phyloP scores from a whole-genome alignment of 2,113 vertebrate species.

The Myxocyprinus asiaticus region DNA sequence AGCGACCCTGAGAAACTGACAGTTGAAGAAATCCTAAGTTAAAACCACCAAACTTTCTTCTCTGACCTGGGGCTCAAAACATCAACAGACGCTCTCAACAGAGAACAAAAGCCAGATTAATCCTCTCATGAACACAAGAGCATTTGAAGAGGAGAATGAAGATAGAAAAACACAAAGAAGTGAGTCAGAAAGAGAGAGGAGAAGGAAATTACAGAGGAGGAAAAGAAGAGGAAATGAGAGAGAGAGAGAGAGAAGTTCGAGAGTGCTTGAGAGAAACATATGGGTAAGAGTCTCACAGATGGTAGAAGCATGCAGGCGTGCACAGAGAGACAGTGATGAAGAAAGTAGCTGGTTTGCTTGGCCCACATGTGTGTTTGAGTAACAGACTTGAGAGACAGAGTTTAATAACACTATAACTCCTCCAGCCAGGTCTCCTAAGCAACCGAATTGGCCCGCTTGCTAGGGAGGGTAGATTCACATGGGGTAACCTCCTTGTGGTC shows the following conservation, averaged over 20 bases:
- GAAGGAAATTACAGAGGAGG: neutral
- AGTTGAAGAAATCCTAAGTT: neutral
- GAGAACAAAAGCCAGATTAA: neutral
- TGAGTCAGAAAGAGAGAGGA: neutral
- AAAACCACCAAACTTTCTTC: neutral
- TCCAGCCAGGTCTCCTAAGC: no score
- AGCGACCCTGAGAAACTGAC: slow-evolving; percentile 17
- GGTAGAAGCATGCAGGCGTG: neutral
- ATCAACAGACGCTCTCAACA: neutral
- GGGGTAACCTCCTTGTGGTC: no score
- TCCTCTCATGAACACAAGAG: neutral
- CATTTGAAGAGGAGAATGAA: neutral
- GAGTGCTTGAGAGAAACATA: neutral
- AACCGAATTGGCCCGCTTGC: no score
- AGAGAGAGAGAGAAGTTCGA: neutral
- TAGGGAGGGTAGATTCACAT: no score
- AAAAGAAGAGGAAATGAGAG: neutral
- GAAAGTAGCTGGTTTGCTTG: no score
- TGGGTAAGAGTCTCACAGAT: slow-evolving; percentile 28
- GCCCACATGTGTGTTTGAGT: no score
- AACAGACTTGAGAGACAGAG: no score
- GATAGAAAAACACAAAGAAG: neutral
- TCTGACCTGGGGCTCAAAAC: neutral
- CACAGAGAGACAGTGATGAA: neutral
- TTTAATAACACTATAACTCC: no score